phyloP scores from a whole-genome alignment of 2,888 invertebrate species.

The Tetropium fuscum region DNA sequence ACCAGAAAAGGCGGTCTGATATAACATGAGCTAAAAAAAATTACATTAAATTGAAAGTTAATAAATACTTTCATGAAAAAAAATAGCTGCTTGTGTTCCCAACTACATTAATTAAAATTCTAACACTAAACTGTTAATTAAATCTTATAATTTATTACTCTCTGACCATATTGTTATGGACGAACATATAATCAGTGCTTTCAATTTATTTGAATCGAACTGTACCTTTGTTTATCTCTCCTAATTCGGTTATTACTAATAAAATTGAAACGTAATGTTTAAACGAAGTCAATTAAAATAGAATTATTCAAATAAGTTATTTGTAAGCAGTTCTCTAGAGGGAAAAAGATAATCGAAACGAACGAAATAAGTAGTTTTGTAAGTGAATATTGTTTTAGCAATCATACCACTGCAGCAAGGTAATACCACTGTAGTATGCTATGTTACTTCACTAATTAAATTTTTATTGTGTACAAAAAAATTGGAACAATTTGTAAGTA shows the following conservation, averaged over 20 bases:
- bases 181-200: neutral
- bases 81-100: neutral
- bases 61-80: neutral
- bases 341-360: constrained; percentile 1
- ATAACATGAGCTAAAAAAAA: neutral
- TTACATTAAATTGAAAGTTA: neutral
- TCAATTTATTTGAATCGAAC: neutral
- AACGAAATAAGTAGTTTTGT: neutral
- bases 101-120: constrained; percentile 6
- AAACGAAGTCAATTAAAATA: neutral
- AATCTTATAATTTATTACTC: neutral
- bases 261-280: neutral
- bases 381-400: too few species aligned
- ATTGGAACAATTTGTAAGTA: constrained; percentile 8
- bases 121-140: neutral
- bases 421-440: neutral
- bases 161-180: neutral
- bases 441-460: neutral
- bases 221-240: neutral
- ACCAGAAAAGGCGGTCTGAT: neutral
- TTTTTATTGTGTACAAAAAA: constrained; percentile 12
- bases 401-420: too few species aligned
- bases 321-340: neutral
- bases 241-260: constrained; percentile 7
- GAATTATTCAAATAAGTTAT: constrained; percentile 7